phyloP scores from a whole-genome alignment of 2,888 invertebrate genomes.

The Agapetus fuscipes region DNA sequence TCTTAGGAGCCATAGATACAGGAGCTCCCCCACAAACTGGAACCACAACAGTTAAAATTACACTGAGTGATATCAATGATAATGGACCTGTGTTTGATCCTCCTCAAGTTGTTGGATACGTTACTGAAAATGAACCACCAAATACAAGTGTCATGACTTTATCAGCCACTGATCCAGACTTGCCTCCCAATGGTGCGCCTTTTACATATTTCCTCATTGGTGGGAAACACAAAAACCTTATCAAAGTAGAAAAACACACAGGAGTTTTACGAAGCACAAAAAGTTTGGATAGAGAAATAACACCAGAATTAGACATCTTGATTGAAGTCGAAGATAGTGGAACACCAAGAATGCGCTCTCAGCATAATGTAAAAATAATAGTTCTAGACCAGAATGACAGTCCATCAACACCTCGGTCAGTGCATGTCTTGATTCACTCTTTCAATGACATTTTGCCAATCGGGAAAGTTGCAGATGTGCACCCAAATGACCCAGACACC shows the following conservation, averaged over 20 bases:
- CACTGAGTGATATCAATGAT: constrained; percentile 82
- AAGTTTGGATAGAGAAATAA: constrained; percentile 73
- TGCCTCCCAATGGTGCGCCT: constrained; percentile 85
- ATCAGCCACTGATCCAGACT: constrained; percentile 80
- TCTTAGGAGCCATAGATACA: constrained; percentile 81
- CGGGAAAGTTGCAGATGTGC: constrained; percentile 84
- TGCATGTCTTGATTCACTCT: constrained; percentile 68
- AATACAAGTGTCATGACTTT: constrained; percentile 76
- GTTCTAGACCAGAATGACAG: constrained; percentile 86
- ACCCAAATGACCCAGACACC: constrained; percentile 86
- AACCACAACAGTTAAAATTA: constrained; percentile 73
- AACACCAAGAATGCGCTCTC: constrained; percentile 70
- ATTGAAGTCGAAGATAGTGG: constrained; percentile 88
- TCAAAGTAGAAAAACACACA: constrained; percentile 68
- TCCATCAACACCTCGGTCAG: constrained; percentile 74
- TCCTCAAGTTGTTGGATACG: constrained; percentile 60
- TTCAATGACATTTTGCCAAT: constrained; percentile 66
- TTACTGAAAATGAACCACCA: constrained; percentile 79
- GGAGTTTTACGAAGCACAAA: constrained; percentile 72
- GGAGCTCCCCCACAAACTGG: constrained; percentile 87
- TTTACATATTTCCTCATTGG: constrained; percentile 74
- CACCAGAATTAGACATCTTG: constrained; percentile 61
- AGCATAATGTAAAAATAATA: constrained; percentile 63
- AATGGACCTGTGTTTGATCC: constrained; percentile 80
- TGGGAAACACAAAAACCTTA: constrained; percentile 65